Percentiles rank a stretch among this genome's conserved stretches.
These are phyloP conservation scores for Catostylus mosaicus DNA, from an alignment of 30 jellyfish, hydroid and myxozoan species.

Conservation along the genomic window DNA sequence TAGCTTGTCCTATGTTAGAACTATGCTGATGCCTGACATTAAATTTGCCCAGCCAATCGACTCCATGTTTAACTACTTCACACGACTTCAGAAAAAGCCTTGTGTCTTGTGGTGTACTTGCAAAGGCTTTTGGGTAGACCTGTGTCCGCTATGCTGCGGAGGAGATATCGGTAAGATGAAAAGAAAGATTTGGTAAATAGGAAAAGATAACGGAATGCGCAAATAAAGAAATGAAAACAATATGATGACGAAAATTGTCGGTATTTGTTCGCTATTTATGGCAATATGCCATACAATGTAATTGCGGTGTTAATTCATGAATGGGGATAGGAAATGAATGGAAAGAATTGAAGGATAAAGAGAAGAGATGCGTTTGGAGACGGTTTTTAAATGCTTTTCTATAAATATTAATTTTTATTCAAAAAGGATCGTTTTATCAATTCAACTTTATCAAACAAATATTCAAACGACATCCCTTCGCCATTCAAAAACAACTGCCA, in stretches of 20 bases:
- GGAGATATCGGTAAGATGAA: constrained; percentile 1
- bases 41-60: too few relatives aligned
- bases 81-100: too few relatives aligned
- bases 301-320: background rate
- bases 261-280: background rate
- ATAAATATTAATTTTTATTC: background rate
- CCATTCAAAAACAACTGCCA: background rate
- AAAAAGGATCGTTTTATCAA: constrained; percentile 8
- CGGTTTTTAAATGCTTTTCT: background rate
- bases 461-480: background rate
- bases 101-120: too few relatives aligned
- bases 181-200: background rate
- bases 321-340: background rate
- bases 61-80: too few relatives aligned
- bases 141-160: background rate
- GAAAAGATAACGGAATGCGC: constrained; percentile 17
- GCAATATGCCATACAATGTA: background rate
- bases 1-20: too few relatives aligned
- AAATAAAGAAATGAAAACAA: background rate
- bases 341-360: background rate
- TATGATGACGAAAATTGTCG: constrained; percentile 1
- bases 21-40: too few relatives aligned
- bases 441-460: background rate
- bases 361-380: constrained; percentile 21
- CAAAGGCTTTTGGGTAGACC: too few relatives aligned